Evolutionary conservation across 2,113 vertebrate genomes (phyloP), one percentile per base, ranked within the genome.

Genomic region (Speoplatyrhinus poulsoni): DNA sequence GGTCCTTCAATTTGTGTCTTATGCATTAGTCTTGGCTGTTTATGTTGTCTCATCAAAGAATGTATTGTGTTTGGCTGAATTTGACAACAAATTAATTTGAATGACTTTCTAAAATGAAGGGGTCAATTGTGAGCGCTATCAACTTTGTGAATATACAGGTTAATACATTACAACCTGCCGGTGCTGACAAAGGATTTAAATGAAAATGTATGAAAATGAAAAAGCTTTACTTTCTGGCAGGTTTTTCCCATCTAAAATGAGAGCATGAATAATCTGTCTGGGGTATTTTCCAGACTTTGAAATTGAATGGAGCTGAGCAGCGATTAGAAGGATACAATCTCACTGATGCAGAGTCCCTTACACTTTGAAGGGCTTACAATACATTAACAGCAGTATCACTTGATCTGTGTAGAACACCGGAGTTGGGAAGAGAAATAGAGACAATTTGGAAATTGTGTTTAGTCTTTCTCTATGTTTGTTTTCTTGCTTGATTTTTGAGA

Each of bases 311-410:
- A 72, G 68, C 80, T 52, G 72, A 70, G 71, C 67, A 13, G 55
- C 11, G 13, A 83, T 86, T 76, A 82, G 70, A 70, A 56, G 55
- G 80, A 73, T 80, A 70, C 60, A 46, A 73, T 84, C 82, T 76
- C 73, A 8, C 57, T 85, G 32, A 7, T 52, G 71, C 73, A 62
- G 77, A 46, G 69, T 75, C 72, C 57, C 68, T 65, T 71, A 59
- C 70, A 76, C 63, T 84, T 75, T 12, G 68, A 77, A 54, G 52
- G 46, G 66, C 75, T 68, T 87, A 26, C 26, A 26, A 26, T 85
- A 80, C n/a, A n/a, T 46, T 65, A 67, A 61, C 60, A 17, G 32
- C 66, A 57, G 71, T 77, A 76, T 73, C 70, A 77, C 81, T 69
- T 67, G 62, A 82, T 89, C 80, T 76, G 73, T 69, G 53, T n/a